Evolutionary conservation across 2,888 invertebrate genomes (phyloP).

Genomic region (Embidobia sp.): DNA sequence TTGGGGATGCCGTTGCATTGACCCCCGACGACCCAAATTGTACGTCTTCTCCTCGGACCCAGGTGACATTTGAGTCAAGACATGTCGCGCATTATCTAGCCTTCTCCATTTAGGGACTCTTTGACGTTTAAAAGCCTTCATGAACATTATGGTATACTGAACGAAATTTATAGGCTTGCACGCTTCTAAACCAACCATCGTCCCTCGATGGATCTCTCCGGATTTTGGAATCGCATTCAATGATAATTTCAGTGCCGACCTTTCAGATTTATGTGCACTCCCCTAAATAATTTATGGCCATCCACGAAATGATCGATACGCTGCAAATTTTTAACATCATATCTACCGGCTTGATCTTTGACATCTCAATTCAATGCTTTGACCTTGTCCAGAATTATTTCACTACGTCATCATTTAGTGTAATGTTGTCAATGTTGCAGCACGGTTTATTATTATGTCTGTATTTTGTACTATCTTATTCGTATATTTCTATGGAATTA

Average conservation of each 20-base stretch:
- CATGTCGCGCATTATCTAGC: constrained; percentile 55
- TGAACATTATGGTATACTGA: constrained; percentile 55
- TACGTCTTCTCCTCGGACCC: constrained; percentile 37
- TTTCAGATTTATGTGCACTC: too few species aligned
- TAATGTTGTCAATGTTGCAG: too few species aligned
- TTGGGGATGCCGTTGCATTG: constrained; percentile 55
- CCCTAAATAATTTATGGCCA: too few species aligned
- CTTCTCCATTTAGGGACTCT: constrained; percentile 49
- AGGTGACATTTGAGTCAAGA: constrained; percentile 47
- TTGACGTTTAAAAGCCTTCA: constrained; percentile 55
- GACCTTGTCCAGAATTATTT: too few species aligned
- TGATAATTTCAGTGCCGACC: constrained; percentile 47
- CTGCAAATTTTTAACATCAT: too few species aligned
- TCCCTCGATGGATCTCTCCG: constrained; percentile 1
- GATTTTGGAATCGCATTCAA: constrained; percentile 47
- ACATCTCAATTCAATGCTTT: too few species aligned
- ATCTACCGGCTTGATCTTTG: too few species aligned
- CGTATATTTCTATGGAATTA: too few species aligned
- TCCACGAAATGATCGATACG: too few species aligned
- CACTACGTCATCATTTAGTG: too few species aligned
- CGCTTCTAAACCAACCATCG: constrained; percentile 31
- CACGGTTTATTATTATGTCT: too few species aligned
- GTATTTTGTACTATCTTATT: too few species aligned
- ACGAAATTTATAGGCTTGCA: constrained; percentile 43
- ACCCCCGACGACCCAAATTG: constrained; percentile 54